Evolutionary conservation across 1,140 invertebrate species (phyloP), one percentile per base, ranked within the genome.

Genomic region (Trachymyrmex septentrionalis): DNA sequence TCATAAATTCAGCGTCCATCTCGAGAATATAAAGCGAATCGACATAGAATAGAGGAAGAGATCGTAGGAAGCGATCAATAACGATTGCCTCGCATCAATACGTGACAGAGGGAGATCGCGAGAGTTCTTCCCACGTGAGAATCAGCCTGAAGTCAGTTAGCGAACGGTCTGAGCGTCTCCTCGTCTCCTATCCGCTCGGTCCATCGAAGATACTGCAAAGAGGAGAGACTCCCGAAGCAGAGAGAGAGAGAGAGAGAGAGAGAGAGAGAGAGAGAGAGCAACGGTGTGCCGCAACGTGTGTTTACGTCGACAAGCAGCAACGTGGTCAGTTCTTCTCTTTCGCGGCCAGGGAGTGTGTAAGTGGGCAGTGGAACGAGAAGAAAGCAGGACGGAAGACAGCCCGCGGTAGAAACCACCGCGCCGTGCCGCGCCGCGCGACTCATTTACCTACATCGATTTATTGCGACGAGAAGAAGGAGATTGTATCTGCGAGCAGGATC

Each of bases 361-460:
- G 85, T 69, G 82, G 63, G 80, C 71, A 86, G 90, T 67, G 85
- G 82, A 78, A 78, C 66, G 67, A 61, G 87, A 89, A 91, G 87
- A 91, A 91, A 91, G 86, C 86, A 88, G 91, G 86, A 86, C 86
- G 75, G 73, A 85, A 53, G 27, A 55, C 57, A 66, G 64, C 44
- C 63, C 80, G 16, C 64, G 78, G 67, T 78, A 57, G 76, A 86
- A 86, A 90, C 57, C 57, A 21, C 69, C 14, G 75, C 61, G 24
- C 16, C 4, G 71, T 21, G 38, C 61, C 73, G 73, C 86, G 75
- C 61, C 78, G 78, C 78, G 78, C 87, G 91, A 89, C 87, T 92
- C 89, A 87, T 92, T 92, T 92, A 92, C 89, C 86, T 89, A 89
- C 91, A 92, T 92, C 89, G 87, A 92, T 92, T 92, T 91, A 92